A percentile compares a stretch with the other conserved stretches of the same genome.
Evolutionary conservation across 2,113 vertebrate genomes (phyloP).

Genomic region (Pachypanchax playfairii): DNA sequence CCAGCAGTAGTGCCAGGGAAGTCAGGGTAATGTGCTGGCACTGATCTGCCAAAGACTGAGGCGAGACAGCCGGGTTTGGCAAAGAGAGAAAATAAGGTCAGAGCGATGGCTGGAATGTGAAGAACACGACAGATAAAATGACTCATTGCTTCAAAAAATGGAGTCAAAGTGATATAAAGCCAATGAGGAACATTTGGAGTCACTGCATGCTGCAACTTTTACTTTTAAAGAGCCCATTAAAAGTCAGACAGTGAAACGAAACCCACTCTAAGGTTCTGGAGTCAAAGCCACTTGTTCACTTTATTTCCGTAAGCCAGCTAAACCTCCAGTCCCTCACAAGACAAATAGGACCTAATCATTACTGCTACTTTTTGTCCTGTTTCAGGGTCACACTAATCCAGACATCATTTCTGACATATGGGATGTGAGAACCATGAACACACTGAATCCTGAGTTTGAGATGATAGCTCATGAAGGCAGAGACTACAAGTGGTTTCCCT

Average conservation of each 20-base stretch:
- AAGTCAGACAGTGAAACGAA: conserved; percentile 31
- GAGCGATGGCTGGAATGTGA: conserved; percentile 28
- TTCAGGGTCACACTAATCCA: conserved; percentile 50
- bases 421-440: conserved; percentile 44
- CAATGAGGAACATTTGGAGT: conserved; percentile 26
- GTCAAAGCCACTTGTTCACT: conserved; percentile 44
- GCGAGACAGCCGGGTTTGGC: conserved; percentile 59
- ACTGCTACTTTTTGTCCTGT: conserved; percentile 5
- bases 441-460: conserved; percentile 16
- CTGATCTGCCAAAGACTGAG: conserved; percentile 44
- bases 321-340: conserved; percentile 19
- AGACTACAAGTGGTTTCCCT: neutral
- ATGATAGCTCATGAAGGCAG: conserved; percentile 33
- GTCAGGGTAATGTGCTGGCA: conserved; percentile 59
- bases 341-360: conserved; percentile 49
- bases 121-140: conserved; percentile 29
- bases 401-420: conserved; percentile 54
- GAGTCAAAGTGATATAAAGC: conserved; percentile 36
- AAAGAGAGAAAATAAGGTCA: conserved; percentile 38
- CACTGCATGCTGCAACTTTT: conserved; percentile 36
- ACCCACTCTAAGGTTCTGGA: conserved; percentile 27
- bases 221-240: conserved; percentile 37
- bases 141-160: conserved; percentile 25
- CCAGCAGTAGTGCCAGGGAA: conserved; percentile 55
- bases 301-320: conserved; percentile 42